Percentiles rank a stretch among this genome's conserved stretches.
These are phyloP conservation scores for Stenchaetothrips biformis DNA, from an alignment of 2,888 invertebrate genomes.

Conservation along the genomic window DNA sequence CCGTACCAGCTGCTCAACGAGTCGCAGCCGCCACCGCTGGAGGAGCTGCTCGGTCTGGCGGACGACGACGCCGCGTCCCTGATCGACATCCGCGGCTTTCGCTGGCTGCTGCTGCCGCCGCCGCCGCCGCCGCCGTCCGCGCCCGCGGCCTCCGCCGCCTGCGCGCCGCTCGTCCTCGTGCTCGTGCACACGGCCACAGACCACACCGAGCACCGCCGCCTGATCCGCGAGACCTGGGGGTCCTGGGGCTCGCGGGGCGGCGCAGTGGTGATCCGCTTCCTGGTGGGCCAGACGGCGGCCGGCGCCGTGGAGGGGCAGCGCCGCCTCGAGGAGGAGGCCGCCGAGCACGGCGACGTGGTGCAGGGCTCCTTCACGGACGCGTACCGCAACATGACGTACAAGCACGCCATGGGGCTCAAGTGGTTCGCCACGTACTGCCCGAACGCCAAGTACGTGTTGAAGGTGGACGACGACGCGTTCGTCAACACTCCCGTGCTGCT, in stretches of 20 bases:
- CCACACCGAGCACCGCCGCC: constrained; percentile 58
- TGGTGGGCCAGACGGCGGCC: constrained; percentile 56
- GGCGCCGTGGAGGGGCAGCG: constrained; percentile 42
- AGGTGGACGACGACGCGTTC: constrained; percentile 50
- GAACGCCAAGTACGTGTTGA: constrained; percentile 53
- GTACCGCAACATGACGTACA: constrained; percentile 78
- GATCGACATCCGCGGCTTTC: constrained; percentile 58
- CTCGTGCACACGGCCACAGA: constrained; percentile 64
- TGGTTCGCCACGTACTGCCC: constrained; percentile 69
- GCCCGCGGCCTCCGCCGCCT: constrained; percentile 48
- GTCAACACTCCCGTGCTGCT: constrained; percentile 47
- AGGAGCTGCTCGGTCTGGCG: constrained; percentile 35
- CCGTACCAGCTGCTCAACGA: constrained; percentile 21
- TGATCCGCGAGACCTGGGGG: constrained; percentile 71
- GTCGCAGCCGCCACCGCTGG: background rate
- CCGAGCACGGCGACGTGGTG: constrained; percentile 60
- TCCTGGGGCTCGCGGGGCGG: background rate
- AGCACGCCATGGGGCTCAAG: constrained; percentile 76
- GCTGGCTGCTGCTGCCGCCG: constrained; percentile 55
- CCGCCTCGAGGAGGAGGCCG: constrained; percentile 52
- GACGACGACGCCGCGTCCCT: constrained; percentile 46
- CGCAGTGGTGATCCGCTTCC: constrained; percentile 57
- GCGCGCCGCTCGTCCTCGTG: constrained; percentile 56
- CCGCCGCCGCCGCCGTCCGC: constrained; percentile 49
- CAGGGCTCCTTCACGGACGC: constrained; percentile 72